phyloP scores from a whole-genome alignment of 2,113 vertebrate genomes.

The Otolemur garnettii region DNA sequence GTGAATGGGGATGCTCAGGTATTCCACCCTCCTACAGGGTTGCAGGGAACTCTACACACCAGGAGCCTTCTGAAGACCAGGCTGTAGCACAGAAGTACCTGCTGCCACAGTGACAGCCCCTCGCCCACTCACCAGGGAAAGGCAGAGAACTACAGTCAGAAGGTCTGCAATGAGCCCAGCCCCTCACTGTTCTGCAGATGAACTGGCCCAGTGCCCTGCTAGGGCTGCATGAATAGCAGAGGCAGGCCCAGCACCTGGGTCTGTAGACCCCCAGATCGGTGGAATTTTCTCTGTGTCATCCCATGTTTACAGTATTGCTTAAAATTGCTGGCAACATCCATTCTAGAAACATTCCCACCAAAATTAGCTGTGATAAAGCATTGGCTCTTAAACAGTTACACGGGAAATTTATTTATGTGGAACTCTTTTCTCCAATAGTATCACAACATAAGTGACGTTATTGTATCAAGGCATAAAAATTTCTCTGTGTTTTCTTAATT shows the following conservation, averaged over 20 bases:
- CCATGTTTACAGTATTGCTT: not conserved
- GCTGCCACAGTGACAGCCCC: accelerated
- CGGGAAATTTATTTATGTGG: not conserved
- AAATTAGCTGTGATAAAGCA: not conserved
- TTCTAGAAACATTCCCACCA: not conserved
- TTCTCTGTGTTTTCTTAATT: not conserved
- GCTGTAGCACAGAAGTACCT: accelerated
- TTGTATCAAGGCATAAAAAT: not conserved
- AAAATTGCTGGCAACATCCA: not conserved
- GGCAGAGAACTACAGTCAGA: not conserved
- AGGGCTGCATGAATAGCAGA: not conserved
- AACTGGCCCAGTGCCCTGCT: too few species aligned
- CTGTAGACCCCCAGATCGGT: too few species aligned
- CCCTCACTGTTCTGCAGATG: too few species aligned
- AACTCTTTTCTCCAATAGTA: not conserved
- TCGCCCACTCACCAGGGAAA: not conserved
- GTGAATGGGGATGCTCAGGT: not conserved
- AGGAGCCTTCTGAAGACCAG: not conserved
- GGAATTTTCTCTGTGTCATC: not conserved
- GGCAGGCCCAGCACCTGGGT: not conserved
- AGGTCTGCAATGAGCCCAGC: not conserved
- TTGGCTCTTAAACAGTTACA: not conserved
- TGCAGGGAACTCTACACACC: not conserved
- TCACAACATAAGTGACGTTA: not conserved
- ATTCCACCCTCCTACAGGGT: not conserved